Base-by-base conservation (phyloP, 1,140 invertebrate species). In the Diabrotica virgifera region DNA sequence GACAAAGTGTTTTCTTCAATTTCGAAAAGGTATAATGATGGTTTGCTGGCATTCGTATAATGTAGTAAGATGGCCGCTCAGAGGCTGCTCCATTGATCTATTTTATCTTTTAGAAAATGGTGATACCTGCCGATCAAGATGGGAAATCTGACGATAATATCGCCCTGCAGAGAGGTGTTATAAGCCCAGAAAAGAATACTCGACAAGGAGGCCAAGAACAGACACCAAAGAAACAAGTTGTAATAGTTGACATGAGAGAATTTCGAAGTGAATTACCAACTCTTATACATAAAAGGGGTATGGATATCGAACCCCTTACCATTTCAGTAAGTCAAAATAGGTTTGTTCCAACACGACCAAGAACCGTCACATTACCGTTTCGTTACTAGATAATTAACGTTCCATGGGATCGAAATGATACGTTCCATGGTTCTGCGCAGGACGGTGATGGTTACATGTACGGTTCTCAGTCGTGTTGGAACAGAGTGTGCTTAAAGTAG, bases 231-330 rank as follows among this genome's bases (percentile, higher is more conserved):
- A 80, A 81, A 53, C 82, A 81, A 36, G 83, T 89, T 75, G 82
- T 99, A 10, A 92, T 99, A 72, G 95, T 99, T 14, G 98, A 99
- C 80, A 96, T 98, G 90, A 85, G 98, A 75, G 98, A 99, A 81
- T 99, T 99, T 78, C 86, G 96, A 55, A 97, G 95, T 67, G 96
- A 99, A 79, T 81, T 99, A 12, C 98, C 98, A 0, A 90, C 94
- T 6, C 81, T 99, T 40, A 87, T 99, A 56, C 96, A 99, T 77
- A 90, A 92, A 75, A 85, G 94, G 68, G 95, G 95, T 4, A 91
- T 99, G 65, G 92, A 97, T 73, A 91, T 99, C 64, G 89, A 96
- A 76, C 97, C 98, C 3, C 83, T 96, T 0, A 96, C 93, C 3
- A 87, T 98, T 53, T 85, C 91, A 67, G 91, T 93, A 78, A 78